Conservation (phyloP, 2,888 invertebrate genomes). For the Cephus pygmeus region DNA sequence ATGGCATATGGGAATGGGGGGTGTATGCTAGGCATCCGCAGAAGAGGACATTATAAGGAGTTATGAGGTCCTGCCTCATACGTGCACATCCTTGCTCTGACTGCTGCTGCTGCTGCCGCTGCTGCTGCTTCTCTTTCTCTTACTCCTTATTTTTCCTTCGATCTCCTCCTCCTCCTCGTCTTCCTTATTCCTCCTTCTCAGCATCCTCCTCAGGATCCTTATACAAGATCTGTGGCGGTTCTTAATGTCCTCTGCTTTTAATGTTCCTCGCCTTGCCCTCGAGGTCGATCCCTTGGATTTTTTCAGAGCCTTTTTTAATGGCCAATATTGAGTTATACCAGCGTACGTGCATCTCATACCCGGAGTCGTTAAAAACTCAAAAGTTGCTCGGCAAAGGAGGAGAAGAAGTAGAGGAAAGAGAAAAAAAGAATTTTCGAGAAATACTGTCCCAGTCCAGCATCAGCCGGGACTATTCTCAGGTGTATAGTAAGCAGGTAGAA, state of each 20-base stretch:
- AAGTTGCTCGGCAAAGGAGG: conserved; percentile 16
- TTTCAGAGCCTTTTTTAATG: conserved; percentile 53
- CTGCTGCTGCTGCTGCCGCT: conserved; percentile 5
- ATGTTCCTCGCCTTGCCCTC: conserved; percentile 60
- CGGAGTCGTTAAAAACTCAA: conserved; percentile 51
- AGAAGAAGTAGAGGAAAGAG: background rate
- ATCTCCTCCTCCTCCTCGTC: conserved; percentile 25
- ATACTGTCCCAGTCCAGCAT: no score
- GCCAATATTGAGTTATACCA: conserved; percentile 63
- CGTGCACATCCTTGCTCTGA: conserved; percentile 58
- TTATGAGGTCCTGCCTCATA: conserved; percentile 65
- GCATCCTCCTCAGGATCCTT: conserved; percentile 49
- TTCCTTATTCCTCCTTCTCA: conserved; percentile 32
- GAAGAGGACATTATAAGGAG: conserved; percentile 65
- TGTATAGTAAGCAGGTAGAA: no score
- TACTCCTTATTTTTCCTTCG: conserved; percentile 14
- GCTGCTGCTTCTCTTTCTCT: conserved; percentile 6
- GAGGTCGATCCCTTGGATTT: conserved; percentile 62
- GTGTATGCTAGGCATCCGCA: conserved; percentile 63
- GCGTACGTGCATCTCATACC: conserved; percentile 46
- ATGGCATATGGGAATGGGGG: conserved; percentile 57
- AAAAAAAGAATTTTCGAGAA: conserved; percentile 6
- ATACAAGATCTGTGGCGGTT: conserved; percentile 63
- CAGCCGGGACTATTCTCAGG: no score
- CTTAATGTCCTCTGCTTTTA: conserved; percentile 64